Evolutionary conservation across 2,113 vertebrate genomes (phyloP).

Genomic region (Castor canadensis): DNA sequence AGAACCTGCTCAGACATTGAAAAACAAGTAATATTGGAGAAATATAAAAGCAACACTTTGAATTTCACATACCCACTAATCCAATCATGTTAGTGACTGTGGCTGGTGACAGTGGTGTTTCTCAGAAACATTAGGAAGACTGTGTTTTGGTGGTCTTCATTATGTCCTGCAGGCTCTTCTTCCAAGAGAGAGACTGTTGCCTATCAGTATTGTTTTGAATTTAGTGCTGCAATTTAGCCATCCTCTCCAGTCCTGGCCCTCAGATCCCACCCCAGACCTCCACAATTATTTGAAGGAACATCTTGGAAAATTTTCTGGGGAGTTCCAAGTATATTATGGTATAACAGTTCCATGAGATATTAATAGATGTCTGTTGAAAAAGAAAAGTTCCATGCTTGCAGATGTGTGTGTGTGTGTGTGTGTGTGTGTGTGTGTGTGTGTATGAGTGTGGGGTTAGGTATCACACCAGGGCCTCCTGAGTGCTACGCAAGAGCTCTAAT

Average conservation of each 20-base stretch:
- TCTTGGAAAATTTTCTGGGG: neutral
- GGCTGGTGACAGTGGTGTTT: neutral
- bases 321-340: neutral
- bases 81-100: neutral
- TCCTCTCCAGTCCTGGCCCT: neutral
- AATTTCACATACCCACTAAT: neutral
- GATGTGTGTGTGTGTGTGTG: too few species aligned
- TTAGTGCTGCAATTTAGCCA: neutral
- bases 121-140: neutral
- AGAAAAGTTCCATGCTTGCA: neutral
- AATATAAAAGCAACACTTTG: neutral
- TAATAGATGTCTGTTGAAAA: neutral
- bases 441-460: too few species aligned
- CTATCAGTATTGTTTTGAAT: neutral
- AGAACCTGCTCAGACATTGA: neutral
- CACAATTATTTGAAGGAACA: neutral
- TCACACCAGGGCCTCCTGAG: neutral
- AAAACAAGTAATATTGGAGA: neutral
- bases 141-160: too few species aligned
- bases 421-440: too few species aligned
- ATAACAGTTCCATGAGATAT: neutral
- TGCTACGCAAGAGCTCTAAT: neutral
- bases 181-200: neutral
- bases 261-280: neutral
- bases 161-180: too few species aligned